Percentiles rank a stretch among this genome's conserved stretches.
Conservation (phyloP, 2,113 vertebrate genomes). For the Orthonyx spaldingii region DNA sequence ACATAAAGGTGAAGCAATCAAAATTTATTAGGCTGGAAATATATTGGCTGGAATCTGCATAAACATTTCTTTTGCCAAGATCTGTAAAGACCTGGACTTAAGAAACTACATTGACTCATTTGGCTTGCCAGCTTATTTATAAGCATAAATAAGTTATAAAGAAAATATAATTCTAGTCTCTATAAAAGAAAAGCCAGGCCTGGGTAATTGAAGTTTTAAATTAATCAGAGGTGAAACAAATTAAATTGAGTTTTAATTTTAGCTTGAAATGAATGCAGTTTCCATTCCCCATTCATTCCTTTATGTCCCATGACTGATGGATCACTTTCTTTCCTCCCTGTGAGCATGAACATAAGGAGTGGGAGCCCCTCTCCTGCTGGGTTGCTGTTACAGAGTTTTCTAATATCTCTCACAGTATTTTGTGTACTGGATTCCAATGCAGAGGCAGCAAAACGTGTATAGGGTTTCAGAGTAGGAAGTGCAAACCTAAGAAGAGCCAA, state of each 20-base stretch:
- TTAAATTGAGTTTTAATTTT: neutral
- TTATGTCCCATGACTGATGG: neutral
- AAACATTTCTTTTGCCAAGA: neutral
- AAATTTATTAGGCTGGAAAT: neutral
- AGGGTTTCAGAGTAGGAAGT: neutral
- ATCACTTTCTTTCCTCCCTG: neutral
- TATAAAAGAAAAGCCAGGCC: neutral
- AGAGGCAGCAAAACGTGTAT: neutral
- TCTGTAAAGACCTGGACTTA: neutral
- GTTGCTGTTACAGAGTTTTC: neutral
- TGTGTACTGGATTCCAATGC: neutral
- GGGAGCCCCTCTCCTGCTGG: neutral
- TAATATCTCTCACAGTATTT: neutral
- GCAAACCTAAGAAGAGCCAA: neutral
- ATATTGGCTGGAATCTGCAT: neutral
- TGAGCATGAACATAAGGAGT: neutral
- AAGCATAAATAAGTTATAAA: neutral
- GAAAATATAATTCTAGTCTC: neutral
- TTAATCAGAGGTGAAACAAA: neutral
- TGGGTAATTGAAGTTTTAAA: neutral
- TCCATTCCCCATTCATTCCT: neutral
- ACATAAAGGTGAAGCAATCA: neutral
- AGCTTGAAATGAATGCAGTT: neutral
- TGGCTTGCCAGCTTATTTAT: neutral
- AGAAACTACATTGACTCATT: neutral